Evolutionary conservation across 2,113 vertebrate species (phyloP).

Genomic region (Syrmaticus mikado): DNA sequence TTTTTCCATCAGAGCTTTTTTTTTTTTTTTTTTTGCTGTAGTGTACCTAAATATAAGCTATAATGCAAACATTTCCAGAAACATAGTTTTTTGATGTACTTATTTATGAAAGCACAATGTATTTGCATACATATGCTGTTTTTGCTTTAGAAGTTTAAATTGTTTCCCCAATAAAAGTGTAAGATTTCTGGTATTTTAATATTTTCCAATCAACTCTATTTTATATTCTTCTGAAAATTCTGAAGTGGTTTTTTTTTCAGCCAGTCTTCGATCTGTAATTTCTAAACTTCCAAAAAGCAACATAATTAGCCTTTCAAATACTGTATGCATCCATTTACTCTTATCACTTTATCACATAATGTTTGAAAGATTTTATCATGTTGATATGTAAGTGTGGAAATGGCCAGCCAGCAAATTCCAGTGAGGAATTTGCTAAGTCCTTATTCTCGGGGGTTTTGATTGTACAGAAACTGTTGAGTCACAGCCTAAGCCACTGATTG

Average conservation of each 20-base stretch:
- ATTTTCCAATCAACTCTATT: not conserved
- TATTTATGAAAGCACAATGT: not conserved
- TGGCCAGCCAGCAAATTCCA: not conserved
- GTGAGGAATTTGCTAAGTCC: no score
- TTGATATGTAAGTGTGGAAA: not conserved
- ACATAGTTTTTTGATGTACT: not conserved
- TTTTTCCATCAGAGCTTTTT: not conserved
- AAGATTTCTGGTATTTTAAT: not conserved
- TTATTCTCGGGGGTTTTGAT: not conserved
- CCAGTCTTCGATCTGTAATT: not conserved
- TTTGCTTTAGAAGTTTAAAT: not conserved
- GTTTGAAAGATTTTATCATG: not conserved
- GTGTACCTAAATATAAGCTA: not conserved
- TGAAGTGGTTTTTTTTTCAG: not conserved
- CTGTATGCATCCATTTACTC: fast-evolving
- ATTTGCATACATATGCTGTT: not conserved
- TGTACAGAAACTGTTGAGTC: no score
- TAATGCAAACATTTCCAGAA: not conserved
- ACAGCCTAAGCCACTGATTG: no score
- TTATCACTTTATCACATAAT: not conserved
- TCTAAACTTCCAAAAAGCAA: not conserved
- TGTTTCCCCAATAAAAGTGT: not conserved
- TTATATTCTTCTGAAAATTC: not conserved
- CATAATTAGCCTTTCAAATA: not conserved
- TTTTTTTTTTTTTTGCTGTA: no score